Conservation (phyloP, 2,797 vertebrate genomes). For the Myotis planiceps region DNA sequence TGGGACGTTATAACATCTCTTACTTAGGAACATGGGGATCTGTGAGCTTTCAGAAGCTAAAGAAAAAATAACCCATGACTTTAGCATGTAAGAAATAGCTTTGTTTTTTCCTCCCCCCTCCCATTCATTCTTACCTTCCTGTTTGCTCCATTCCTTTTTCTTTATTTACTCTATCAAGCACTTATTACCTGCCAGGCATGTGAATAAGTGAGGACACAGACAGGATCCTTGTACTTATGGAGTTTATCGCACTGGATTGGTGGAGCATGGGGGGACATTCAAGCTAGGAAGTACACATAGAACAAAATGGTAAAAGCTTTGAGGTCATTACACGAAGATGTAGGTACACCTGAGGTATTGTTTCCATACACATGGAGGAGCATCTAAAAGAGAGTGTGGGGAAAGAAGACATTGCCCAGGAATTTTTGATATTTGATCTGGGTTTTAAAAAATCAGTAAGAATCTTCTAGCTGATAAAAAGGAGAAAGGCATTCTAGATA, state of each 20-base stretch:
- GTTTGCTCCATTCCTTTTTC: not conserved
- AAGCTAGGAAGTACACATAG: not conserved
- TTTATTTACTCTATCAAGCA: not conserved
- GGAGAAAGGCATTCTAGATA: not conserved
- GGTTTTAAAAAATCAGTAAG: not conserved
- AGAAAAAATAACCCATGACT: not conserved
- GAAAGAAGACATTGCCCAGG: not conserved
- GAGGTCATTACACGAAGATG: not conserved
- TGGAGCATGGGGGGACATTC: not conserved
- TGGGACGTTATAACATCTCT: not conserved
- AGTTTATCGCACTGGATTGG: not conserved
- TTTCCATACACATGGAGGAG: rapidly evolving
- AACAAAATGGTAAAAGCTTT: not conserved
- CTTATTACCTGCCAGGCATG: not conserved
- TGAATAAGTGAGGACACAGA: not conserved
- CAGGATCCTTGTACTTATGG: not conserved
- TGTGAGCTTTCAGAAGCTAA: not conserved
- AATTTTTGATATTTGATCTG: not conserved
- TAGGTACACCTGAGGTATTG: not conserved
- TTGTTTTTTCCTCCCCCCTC: not conserved
- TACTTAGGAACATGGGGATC: not conserved
- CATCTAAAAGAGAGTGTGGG: not conserved
- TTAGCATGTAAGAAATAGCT: not conserved
- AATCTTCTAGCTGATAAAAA: not conserved
- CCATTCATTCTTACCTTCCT: not conserved